A percentile compares a stretch with the other conserved stretches of the same genome.
These are phyloP conservation scores for Ferdinandea cuprea DNA, from an alignment of 2,888 invertebrate genomes.

Conservation along the genomic window DNA sequence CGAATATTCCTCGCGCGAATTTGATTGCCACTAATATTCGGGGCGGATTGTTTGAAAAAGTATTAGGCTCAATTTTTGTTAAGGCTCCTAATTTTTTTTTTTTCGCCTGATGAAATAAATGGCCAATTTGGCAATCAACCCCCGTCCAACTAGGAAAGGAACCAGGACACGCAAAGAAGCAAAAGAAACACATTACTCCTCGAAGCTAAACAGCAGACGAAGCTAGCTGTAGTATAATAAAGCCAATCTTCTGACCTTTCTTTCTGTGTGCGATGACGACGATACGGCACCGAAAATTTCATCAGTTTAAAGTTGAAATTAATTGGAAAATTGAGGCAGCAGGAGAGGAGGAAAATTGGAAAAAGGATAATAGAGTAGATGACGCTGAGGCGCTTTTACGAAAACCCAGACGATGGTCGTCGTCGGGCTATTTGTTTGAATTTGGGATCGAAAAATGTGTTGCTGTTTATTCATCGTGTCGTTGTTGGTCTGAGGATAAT, in stretches of 20 bases:
- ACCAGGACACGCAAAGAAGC: slow-evolving; percentile 48
- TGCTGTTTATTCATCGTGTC: slow-evolving; percentile 29
- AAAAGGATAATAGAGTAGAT: slow-evolving; percentile 24
- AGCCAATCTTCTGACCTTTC: slow-evolving; percentile 51
- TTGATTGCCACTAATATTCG: slow-evolving; percentile 45
- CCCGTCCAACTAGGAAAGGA: too few species aligned
- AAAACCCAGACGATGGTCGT: slow-evolving; percentile 27
- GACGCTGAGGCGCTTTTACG: not conserved
- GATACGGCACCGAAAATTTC: slow-evolving; percentile 27
- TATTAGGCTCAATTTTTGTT: not conserved
- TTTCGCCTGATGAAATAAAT: slow-evolving; percentile 27
- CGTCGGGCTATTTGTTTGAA: slow-evolving; percentile 29
- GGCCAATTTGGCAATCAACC: slow-evolving; percentile 46
- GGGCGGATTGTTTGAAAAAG: not conserved
- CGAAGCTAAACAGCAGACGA: slow-evolving; percentile 40
- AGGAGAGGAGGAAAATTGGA: slow-evolving; percentile 36
- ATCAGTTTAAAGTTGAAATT: slow-evolving; percentile 68
- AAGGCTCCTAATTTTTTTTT: slow-evolving; percentile 14
- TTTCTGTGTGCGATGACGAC: not conserved
- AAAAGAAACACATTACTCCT: slow-evolving; percentile 59
- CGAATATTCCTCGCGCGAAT: not conserved
- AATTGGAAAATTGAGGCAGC: slow-evolving; percentile 64
- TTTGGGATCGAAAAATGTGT: slow-evolving; percentile 36
- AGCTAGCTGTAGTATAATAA: not conserved
- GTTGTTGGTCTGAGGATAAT: slow-evolving; percentile 43